Conservation (phyloP, 2,797 vertebrate genomes). For the Myotis findleyi region DNA sequence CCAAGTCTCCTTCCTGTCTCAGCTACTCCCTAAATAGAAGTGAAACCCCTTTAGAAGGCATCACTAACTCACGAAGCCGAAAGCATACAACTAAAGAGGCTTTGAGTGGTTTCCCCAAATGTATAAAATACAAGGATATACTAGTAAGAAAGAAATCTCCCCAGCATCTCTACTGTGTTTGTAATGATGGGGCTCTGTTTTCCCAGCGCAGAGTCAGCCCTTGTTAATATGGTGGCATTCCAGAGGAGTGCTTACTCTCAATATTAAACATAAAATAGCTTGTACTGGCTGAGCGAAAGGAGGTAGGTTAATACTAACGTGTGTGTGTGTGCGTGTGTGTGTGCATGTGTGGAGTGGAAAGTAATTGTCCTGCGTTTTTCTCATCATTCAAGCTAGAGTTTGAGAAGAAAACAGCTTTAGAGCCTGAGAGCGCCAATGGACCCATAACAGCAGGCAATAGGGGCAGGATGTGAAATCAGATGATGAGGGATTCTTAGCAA, state of each 20-base stretch:
- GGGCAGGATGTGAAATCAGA: background rate
- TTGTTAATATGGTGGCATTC: background rate
- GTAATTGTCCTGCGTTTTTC: background rate
- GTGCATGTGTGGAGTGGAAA: background rate
- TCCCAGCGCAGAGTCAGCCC: background rate
- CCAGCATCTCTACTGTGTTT: background rate
- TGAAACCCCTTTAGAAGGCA: background rate
- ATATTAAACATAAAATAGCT: background rate
- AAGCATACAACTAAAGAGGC: background rate
- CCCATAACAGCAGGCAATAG: rapidly evolving
- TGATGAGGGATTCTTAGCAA: background rate
- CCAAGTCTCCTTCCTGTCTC: background rate
- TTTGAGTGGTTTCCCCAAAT: background rate
- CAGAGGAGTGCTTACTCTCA: background rate
- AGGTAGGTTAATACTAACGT: background rate
- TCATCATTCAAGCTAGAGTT: background rate
- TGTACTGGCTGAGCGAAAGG: background rate
- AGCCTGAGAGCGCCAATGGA: background rate
- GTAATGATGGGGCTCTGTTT: background rate
- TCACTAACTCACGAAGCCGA: background rate
- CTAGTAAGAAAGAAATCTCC: background rate
- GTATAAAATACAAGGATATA: background rate
- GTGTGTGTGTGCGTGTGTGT: background rate
- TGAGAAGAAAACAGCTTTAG: constrained; percentile 2
- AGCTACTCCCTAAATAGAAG: background rate